Base-by-base conservation (phyloP, 2,888 invertebrate species). In the Urechis unicinctus region DNA sequence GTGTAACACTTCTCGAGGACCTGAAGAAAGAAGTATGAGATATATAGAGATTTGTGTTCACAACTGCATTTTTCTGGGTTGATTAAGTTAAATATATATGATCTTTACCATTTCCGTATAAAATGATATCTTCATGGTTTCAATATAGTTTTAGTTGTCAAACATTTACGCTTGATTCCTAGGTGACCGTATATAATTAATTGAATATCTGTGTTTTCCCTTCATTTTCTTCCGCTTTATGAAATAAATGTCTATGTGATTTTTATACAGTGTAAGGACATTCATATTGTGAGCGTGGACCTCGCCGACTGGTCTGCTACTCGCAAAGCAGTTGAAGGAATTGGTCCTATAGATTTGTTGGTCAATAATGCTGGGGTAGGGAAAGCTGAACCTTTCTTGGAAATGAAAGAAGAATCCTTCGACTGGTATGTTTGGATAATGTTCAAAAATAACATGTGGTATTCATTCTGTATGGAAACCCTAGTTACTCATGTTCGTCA, bases 281-380 rank as follows among this genome's bases (percentile, higher is more conserved):
- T 73, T n/a, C 58, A 65, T 22, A 61, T 62, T 24, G 80, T 91
- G 13, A 81, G 83, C 52, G 84, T 86, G 0, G 89, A 94, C 74
- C 71, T 94, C 28, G 78, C 80, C 4, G 82, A 91, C 71, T 93
- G 92, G 91, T 80, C 85, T 1, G 82, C 82, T 58, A 87, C 90
- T 0, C 82, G 85, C 57, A 73, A 81, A 57, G 83, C 80, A 0
- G 70, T 89, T 0, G 80, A 82, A 62, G 80, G 85, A 36, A 81
- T 87, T 25, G 85, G 85, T 0, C 80, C 81, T 56, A 83, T 92
- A 62, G 88, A 95, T 78, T 83, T 89, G 5, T 76, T 94, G 29
- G 91, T 95, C 0, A 95, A 95, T 71, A 94, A 93, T 82, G 94
- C 94, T 1, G 94, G 86, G 1, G 77, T 88, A 25, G 87, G 86